A percentile compares a stretch with the other conserved stretches of the same genome.
Evolutionary conservation across 2,888 invertebrate genomes (phyloP).

Genomic region (Tinea pellionella): DNA sequence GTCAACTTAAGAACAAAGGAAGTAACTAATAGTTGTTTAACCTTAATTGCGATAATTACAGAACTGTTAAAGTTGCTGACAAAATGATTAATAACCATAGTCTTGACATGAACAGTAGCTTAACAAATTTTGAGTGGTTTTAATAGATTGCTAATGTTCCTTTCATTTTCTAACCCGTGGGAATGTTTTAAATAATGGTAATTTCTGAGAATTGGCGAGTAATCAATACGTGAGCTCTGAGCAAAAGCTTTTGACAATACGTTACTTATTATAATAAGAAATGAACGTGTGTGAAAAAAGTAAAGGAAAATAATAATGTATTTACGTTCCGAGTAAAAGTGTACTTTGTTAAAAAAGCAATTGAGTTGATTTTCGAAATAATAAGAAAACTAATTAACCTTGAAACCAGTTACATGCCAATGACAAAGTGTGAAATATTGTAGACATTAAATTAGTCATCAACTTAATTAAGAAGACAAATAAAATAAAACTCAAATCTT

Average conservation of each 20-base stretch:
- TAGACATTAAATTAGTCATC: background rate
- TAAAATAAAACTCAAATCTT: background rate
- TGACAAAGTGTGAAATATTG: constrained; percentile 6
- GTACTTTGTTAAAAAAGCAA: too few relatives aligned
- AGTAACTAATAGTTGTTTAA: constrained; percentile 56
- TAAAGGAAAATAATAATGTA: too few relatives aligned
- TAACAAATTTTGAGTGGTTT: constrained; percentile 21
- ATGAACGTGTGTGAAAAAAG: too few relatives aligned
- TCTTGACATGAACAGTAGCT: constrained; percentile 24
- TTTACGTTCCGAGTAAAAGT: too few relatives aligned
- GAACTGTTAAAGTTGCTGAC: constrained; percentile 29
- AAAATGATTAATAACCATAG: constrained; percentile 46
- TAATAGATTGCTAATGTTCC: constrained; percentile 41
- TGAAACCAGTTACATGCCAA: background rate
- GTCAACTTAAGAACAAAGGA: constrained; percentile 46
- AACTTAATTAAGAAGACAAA: background rate
- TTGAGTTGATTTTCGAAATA: too few relatives aligned
- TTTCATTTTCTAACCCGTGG: constrained; percentile 33
- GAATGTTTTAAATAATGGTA: constrained; percentile 25
- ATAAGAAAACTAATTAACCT: constrained; percentile 1
- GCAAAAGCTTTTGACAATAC: background rate
- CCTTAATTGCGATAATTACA: constrained; percentile 64
- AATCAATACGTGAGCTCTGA: background rate
- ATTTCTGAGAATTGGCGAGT: constrained; percentile 6
- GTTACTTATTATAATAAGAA: background rate